Evolutionary conservation across 2,797 vertebrate species (phyloP).

Genomic region (Gymnothorax reevesii): DNA sequence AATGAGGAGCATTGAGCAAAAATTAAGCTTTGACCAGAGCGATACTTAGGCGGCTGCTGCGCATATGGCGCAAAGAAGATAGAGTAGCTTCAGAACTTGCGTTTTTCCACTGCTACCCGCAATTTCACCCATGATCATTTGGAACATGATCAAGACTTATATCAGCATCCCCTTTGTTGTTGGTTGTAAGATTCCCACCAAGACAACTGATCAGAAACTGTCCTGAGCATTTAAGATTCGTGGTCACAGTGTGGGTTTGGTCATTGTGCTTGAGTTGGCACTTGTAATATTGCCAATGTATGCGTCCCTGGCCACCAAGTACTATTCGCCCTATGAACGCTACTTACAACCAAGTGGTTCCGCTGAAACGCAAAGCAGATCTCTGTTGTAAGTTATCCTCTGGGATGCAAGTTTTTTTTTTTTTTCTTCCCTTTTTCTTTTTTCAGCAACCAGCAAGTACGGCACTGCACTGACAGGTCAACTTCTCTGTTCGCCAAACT

Average conservation of each 20-base stretch:
- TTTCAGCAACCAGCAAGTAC: background rate
- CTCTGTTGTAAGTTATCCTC: background rate
- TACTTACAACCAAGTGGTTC: background rate
- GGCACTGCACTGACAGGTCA: background rate
- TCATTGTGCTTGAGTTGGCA: background rate
- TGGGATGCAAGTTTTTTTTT: background rate
- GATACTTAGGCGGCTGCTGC: background rate
- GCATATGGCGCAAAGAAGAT: background rate
- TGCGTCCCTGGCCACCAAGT: background rate
- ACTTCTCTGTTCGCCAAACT: background rate
- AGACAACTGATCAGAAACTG: background rate
- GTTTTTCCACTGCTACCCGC: background rate
- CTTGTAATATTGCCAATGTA: background rate
- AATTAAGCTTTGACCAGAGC: background rate
- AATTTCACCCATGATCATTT: background rate
- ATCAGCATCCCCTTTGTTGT: background rate
- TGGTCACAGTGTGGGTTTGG: background rate
- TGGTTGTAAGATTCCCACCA: background rate
- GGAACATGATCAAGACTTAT: background rate
- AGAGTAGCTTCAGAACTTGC: background rate
- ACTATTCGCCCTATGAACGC: no score
- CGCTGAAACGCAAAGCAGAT: background rate
- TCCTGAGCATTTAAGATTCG: background rate
- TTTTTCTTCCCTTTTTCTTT: background rate
- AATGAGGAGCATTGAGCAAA: background rate